Evolutionary conservation across 2,888 invertebrate species (phyloP), one percentile per base, ranked within the genome.

Genomic region (Eretmocerus hayati): DNA sequence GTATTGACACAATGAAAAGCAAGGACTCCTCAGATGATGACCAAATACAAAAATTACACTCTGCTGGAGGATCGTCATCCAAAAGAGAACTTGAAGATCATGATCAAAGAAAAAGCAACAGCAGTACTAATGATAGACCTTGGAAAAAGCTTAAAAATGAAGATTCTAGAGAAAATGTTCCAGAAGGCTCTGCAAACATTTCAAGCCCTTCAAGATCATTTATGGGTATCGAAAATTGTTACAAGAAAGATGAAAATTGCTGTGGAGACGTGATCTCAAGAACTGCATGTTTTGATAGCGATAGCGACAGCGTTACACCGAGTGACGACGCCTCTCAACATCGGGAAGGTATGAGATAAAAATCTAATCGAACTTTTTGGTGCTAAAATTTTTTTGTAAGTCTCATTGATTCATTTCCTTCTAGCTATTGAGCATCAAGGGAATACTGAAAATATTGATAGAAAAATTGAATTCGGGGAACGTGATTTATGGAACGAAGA

Each of bases 1-100:
- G 65, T 56, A 69, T 67, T 46, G 68, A 69, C 43, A 63, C 64
- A 5, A 61, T 61, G n/a, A 65, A 63, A 18, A 69, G 62, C 30
- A 61, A 65, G 21, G 63, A 65, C 23, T 56, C 62, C 11, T 66
- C 68, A 1, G 65, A 64, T 54, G 67, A 67, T 31, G 67, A 66
- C 18, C 62, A 58, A 4, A 61, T 59, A 55, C 56, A 58, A 46
- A 45, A 21, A 2, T 53, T 54, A 35, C 45, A 54, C 44, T 42
- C 42, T 59, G 1, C 61, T 59, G 0, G 46, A 59, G 1, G 64
- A 33, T 5, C 5, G 9, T 5, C 9, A n/a, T 33, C 33, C 5
- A 33, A 33, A 33, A 33, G n/a, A 33, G n/a, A 13, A 16, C n/a
- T 33, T 13, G 15, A 33, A 33, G 33, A 33, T n/a, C 15, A n/a